A percentile compares a stretch with the other conserved stretches of the same genome.
Conservation (phyloP, 2,888 invertebrate species). For the Pachymerium ferrugineum region DNA sequence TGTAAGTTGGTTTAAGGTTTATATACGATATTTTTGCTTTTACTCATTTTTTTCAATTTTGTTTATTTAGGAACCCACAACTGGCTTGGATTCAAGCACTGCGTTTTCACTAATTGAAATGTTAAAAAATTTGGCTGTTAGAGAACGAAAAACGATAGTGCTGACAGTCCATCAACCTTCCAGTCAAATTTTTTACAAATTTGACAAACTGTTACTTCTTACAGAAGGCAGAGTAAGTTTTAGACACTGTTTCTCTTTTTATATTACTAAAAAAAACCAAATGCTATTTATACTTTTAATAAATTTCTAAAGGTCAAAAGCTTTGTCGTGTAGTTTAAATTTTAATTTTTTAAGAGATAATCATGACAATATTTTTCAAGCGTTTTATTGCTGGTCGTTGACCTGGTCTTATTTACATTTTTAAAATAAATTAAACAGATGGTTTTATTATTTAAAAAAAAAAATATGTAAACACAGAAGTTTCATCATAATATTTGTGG, state of each 20-base stretch:
- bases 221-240: conserved; percentile 55
- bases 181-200: conserved; percentile 76
- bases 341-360: no score
- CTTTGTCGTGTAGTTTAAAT: no score
- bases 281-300: no score
- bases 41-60: not conserved
- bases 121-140: conserved; percentile 65
- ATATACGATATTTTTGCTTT: not conserved
- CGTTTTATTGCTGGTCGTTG: not conserved
- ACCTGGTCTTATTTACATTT: not conserved
- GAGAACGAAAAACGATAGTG: conserved; percentile 71
- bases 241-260: not conserved
- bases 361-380: no score
- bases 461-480: not conserved
- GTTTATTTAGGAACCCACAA: conserved; percentile 66
- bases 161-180: conserved; percentile 77
- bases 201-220: conserved; percentile 62
- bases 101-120: conserved; percentile 67
- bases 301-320: no score
- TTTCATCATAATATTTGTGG: not conserved
- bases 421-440: not conserved
- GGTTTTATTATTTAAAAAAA: not conserved
- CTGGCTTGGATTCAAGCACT: conserved; percentile 73
- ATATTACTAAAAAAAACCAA: not conserved
- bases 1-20: conserved; percentile 49